Base-by-base conservation (phyloP, 1,140 invertebrate genomes). In the Scaptodrosophila lebanonensis region DNA sequence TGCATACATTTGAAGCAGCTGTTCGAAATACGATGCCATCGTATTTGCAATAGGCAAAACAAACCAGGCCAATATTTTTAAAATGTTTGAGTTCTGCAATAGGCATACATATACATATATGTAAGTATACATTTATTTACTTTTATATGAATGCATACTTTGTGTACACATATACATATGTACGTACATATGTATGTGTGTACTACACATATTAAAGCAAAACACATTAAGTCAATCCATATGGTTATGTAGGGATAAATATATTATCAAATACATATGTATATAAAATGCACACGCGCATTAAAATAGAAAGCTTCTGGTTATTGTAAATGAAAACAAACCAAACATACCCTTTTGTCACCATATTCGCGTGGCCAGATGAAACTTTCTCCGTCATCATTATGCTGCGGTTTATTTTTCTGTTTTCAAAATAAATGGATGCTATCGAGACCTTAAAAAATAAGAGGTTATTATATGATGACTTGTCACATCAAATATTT, bases 381-480 rank as follows among this genome's bases (percentile, higher is more conserved):
- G 87, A 88, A 86, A 89, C 88, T 88, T 89, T 90, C 88, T 90
- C 89, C 75, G 89, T 89, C 89, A 90, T 90, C 89, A 90, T 90
- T 56, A 44, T 65, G 44, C 39, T 44, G 42, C 44, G 40, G 48
- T 44, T 54, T 47, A 51, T 22, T 48, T n/a, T n/a, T n/a, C n/a
- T n/a, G n/a, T n/a, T n/a, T n/a, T n/a, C n/a, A n/a, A n/a, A n/a
- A n/a, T n/a, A n/a, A n/a, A n/a, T n/a, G n/a, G 13, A 25, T 4
- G 22, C 22, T 25, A 4, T 25, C 8, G 8, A 25, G 3, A 25
- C 3, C 8, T 8, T 8, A 25, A 25, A 25, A 39, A 48, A 58
- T 42, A 35, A 56, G 9, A 49, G 32, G 9, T 4, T 36, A 42
- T 33, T 44, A 8, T 42, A 8, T 43, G 38, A 56, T 25, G 17